Base-by-base conservation (phyloP, 1,140 invertebrate genomes). In the Geopemphigus sp. region DNA sequence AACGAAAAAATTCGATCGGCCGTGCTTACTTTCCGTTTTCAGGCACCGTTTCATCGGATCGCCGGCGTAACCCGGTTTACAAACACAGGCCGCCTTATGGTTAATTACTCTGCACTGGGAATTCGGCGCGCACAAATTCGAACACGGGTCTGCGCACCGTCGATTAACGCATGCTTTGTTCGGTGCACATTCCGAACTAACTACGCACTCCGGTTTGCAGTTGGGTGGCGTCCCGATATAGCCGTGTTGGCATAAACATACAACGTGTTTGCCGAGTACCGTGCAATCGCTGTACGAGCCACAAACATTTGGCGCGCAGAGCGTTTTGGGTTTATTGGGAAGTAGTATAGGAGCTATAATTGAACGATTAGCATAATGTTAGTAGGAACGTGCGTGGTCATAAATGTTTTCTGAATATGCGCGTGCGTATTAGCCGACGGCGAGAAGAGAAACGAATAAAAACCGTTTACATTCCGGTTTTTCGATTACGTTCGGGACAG, bases 281-380 rank as follows among this genome's bases (percentile, higher is more conserved):
- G 86, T 87, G 83, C 91, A 92, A 84, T 89, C 87, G 81, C 90
- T 90, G 83, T 90, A 90, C 19, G 89, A 89, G 12, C 91, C 91
- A 84, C 91, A 92, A 0, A 90, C 88, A 81, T 87, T 88, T 81
- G 88, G 89, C 83, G 87, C 86, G 83, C 91, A 92, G 5, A 89
- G 88, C 83, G 90, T 86, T 26, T 61, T 78, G 47, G 63, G 82
- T 54, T 84, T 85, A 57, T 50, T 19, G 15, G 80, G 80, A 45
- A n/a, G 12, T n/a, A n/a, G n/a, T 54, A 53, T 57, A 80, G 47
- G 24, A 19, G 61, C 80, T 70, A 57, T 63, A 78, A 78, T 59
- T 45, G 50, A 6, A 54, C 50, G 15, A 66, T 80, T 70, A 80
- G 72, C 50, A 26, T 50, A 26, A 11, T 47, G 50, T 59, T 61